Evolutionary conservation across 2,888 invertebrate genomes (phyloP), one percentile per base, ranked within the genome.

Genomic region (Scaptomyza flava): DNA sequence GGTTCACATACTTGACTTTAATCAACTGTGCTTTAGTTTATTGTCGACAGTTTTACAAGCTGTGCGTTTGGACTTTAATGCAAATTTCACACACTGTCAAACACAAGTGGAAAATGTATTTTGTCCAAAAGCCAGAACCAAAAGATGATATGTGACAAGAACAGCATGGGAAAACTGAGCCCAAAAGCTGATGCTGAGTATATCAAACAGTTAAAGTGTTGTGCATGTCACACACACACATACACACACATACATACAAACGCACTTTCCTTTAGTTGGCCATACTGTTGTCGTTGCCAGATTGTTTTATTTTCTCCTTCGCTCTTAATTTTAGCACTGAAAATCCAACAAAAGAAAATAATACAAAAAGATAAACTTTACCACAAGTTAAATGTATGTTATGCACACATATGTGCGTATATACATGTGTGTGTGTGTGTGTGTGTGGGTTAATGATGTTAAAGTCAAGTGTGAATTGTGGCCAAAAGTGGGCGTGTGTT

Each of bases 401-500:
- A 27, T 6, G 4, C 27, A 27, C 5, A 27, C 27, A 27, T 6
- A 27, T 6, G 23, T 23, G 4, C 23, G 45, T 27, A 3, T 47
- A 2, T 27, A 3, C 31, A 1, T 8, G 46, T 63, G 45, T 58
- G 69, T 9, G 56, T 30, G 45, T 33, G 48, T 50, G 56, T 72
- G 52, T 47, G 20, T 63, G 50, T 62, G 81, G 68, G 78, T 81
- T 82, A 83, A 83, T 89, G 87, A 85, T 72, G 86, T 76, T 72
- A 66, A 87, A 89, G 79, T 87, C 88, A 89, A 83, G 83, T 89
- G 89, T 87, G 79, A 79, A 89, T 72, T 89, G 83, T 68, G 83
- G 80, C 57, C 68, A 65, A 60, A 59, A 66, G 75, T 62, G 36
- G 53, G 58, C 38, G 34, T 17, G 1, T 17, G 17, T 17, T 17